Conservation (phyloP, 2,113 vertebrate genomes). For the Rafetus swinhoei region DNA sequence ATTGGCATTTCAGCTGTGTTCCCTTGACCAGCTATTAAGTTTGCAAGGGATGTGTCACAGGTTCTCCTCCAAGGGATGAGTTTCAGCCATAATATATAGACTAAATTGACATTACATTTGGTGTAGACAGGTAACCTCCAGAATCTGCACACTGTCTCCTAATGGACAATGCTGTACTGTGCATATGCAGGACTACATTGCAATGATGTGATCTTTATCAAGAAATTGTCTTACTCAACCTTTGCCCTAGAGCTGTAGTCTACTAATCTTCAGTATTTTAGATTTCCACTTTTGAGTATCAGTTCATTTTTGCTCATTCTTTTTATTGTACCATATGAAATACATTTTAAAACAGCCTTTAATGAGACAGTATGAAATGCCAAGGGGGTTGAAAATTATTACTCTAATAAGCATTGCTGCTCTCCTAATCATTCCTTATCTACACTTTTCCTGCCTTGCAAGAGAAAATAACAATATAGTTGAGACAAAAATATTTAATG, state of each 20-base stretch:
- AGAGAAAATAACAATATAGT: neutral
- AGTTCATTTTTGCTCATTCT: neutral
- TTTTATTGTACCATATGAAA: neutral
- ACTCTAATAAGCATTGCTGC: fast-evolving
- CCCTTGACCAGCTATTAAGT: too few relatives aligned
- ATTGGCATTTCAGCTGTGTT: too few relatives aligned
- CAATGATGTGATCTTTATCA: neutral
- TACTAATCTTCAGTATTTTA: neutral
- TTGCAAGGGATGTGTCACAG: too few relatives aligned
- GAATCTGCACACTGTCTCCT: neutral
- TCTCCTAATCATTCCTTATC: neutral
- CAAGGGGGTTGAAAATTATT: neutral
- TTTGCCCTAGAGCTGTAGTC: neutral
- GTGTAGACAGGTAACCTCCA: too few relatives aligned
- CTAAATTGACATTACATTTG: too few relatives aligned
- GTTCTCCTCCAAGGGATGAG: too few relatives aligned
- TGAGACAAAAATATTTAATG: slow-evolving; percentile 12
- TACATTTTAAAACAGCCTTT: neutral
- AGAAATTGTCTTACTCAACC: neutral
- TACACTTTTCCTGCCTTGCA: neutral
- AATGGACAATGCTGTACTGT: neutral
- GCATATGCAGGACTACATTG: neutral
- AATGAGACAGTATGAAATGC: neutral
- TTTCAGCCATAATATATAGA: too few relatives aligned
- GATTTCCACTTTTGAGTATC: neutral